A percentile compares a stretch with the other conserved stretches of the same genome.
Conservation (phyloP, 2,113 vertebrate species). For the Malurus alboscapulatus region DNA sequence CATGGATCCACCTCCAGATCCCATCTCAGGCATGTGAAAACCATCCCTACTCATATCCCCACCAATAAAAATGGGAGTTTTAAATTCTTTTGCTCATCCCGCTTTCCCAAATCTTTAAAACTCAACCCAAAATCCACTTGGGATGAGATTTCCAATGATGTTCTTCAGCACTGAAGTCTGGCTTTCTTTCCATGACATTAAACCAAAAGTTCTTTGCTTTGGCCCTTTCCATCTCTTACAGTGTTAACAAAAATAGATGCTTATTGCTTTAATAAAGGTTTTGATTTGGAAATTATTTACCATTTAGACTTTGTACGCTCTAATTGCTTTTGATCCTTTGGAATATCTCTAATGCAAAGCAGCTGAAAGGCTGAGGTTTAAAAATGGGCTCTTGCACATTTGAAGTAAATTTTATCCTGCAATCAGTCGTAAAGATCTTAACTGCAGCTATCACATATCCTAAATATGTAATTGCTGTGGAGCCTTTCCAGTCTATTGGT, state of each 20-base stretch:
- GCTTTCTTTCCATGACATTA: background rate
- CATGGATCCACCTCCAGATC: background rate
- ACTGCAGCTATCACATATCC: conserved; percentile 49
- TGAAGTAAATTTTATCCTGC: conserved; percentile 55
- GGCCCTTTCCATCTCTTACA: background rate
- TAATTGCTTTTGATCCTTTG: conserved; percentile 62
- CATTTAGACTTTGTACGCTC: background rate
- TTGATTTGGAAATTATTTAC: conserved; percentile 62
- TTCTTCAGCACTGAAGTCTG: background rate
- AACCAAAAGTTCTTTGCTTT: conserved; percentile 19
- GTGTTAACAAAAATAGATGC: conserved; percentile 15
- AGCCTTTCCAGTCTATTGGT: conserved; percentile 51
- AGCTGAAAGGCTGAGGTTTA: conserved; percentile 38
- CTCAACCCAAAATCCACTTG: background rate
- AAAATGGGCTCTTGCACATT: conserved; percentile 59
- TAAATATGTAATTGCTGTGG: conserved; percentile 52
- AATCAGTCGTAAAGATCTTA: conserved; percentile 59
- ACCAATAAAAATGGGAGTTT: fast-evolving
- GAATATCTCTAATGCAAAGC: conserved; percentile 53
- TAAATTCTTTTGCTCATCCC: background rate
- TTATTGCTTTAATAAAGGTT: conserved; percentile 44
- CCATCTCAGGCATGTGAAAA: background rate
- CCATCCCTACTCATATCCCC: background rate
- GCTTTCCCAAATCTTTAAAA: background rate
- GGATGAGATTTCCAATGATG: background rate